Evolutionary conservation across 1,140 invertebrate species (phyloP), one percentile per base, ranked within the genome.

Genomic region (Drosophila obscura): DNA sequence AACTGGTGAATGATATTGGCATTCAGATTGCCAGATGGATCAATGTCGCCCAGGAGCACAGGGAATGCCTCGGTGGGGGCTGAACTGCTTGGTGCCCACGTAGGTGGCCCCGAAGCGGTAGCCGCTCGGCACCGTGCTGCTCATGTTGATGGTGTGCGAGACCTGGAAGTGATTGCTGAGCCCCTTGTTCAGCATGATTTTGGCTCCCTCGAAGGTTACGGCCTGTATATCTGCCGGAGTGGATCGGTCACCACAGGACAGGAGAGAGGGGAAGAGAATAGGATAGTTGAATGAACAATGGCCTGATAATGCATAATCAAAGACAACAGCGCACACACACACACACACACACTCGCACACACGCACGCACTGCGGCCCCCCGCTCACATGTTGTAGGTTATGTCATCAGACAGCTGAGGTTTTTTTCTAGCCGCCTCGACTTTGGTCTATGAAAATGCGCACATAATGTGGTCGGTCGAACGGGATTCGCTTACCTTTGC

Each of bases 81-180:
- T 95, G 58, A 95, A 94, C 92, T 97, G 95, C 87, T 97, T 96
- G 24, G 95, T 96, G 35, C 99, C 99, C 53, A 99, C 97, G 93
- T 98, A 99, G 16, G 98, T 99, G 39, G 97, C 97, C 49, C 98
- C 98, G 93, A 99, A 97, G 83, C 98, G 96, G 92, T 99, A 99
- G 2, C 98, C 98, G 74, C 97, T 98, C 16, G 97, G 96, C 35
- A 95, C 94, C 8, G 95, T 93, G 43, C 95, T 95, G 87, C 96
- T 97, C 94, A 99, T 96, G 90, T 96, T 96, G 72, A 98, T 93
- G 53, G 97, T 97, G 92, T 99, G 98, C 28, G 96, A 97, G 79
- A 99, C 96, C 94, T 99, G 99, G 92, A 99, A 99, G 92, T 99
- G 98, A 93, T 98, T 98, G 84, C 97, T 99, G 11, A 99, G 94